Conservation (phyloP, 2,113 vertebrate genomes). For the Mesocricetus auratus region DNA sequence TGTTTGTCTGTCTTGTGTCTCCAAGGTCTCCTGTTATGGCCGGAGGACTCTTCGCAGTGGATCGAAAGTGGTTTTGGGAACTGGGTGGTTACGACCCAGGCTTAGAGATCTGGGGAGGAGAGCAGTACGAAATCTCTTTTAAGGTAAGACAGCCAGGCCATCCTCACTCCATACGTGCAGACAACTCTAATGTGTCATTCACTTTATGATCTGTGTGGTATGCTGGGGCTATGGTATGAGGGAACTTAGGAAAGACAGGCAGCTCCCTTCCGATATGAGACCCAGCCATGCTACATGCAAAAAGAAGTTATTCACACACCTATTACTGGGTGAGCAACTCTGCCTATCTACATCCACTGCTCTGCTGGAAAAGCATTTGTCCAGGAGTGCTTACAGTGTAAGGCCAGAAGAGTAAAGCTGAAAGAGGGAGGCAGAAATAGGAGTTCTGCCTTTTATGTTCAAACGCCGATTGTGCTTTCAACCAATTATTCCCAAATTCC, state of each 20-base stretch:
- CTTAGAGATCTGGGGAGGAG: conserved; percentile 94
- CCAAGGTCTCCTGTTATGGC: conserved; percentile 95
- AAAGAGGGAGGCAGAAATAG: neutral
- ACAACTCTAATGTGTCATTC: neutral
- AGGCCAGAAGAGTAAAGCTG: neutral
- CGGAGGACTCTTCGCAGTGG: conserved; percentile 93
- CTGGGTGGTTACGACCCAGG: conserved; percentile 92
- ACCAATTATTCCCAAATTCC: conserved; percentile 70
- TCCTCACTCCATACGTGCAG: neutral
- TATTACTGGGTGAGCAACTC: neutral
- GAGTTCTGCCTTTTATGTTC: neutral
- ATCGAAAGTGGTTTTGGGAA: conserved; percentile 94
- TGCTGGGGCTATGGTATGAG: neutral
- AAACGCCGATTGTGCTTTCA: conserved; percentile 66
- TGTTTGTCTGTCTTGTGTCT: conserved; percentile 51
- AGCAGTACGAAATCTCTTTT: conserved; percentile 94
- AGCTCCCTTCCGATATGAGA: neutral
- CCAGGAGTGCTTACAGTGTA: neutral
- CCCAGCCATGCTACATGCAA: fast-evolving
- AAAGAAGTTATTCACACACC: neutral
- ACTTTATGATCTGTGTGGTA: neutral
- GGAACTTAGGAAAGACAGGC: neutral
- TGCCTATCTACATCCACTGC: fast-evolving
- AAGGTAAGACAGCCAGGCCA: conserved; percentile 86
- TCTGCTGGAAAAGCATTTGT: fast-evolving